A percentile compares a stretch with the other conserved stretches of the same genome.
Conservation (phyloP, 1,140 invertebrate species). For the Caenorhabditis remanei region DNA sequence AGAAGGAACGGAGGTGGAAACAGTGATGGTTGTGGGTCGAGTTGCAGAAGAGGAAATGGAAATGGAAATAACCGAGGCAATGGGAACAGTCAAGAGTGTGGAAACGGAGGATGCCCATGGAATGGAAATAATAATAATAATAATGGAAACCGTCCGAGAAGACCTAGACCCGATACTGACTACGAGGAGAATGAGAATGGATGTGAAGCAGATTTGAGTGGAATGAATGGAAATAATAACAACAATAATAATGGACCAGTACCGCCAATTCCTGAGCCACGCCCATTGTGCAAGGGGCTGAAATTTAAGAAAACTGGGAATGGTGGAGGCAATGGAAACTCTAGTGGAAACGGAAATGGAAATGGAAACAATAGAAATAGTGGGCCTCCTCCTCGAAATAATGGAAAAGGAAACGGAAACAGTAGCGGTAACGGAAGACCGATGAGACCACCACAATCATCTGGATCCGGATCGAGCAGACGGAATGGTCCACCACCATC, state of each 20-base stretch:
- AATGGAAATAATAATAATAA: constrained; percentile 51
- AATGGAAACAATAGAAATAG: neutral
- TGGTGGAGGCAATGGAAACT: constrained; percentile 1
- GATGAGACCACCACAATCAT: neutral
- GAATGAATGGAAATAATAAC: constrained; percentile 24
- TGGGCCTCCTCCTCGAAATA: constrained; percentile 16
- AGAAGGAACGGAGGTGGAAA: constrained; percentile 62
- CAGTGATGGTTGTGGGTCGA: constrained; percentile 24
- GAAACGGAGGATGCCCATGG: constrained; percentile 17
- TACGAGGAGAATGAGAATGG: constrained; percentile 51
- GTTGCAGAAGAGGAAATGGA: constrained; percentile 26
- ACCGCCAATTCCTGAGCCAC: constrained; percentile 35
- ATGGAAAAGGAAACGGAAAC: neutral
- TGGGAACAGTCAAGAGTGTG: constrained; percentile 30
- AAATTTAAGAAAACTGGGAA: constrained; percentile 20
- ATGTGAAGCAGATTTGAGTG: constrained; percentile 50
- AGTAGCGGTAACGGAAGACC: neutral
- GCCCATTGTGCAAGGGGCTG: constrained; percentile 10
- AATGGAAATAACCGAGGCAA: constrained; percentile 18
- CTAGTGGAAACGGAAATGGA: neutral
- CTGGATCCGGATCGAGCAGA: constrained; percentile 38
- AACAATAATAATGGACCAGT: constrained; percentile 41
- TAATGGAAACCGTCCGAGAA: constrained; percentile 21
- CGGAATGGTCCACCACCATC: neutral
- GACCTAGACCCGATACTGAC: constrained; percentile 20